Evolutionary conservation across 2,113 vertebrate species (phyloP).

Genomic region (Aptenodytes forsteri): DNA sequence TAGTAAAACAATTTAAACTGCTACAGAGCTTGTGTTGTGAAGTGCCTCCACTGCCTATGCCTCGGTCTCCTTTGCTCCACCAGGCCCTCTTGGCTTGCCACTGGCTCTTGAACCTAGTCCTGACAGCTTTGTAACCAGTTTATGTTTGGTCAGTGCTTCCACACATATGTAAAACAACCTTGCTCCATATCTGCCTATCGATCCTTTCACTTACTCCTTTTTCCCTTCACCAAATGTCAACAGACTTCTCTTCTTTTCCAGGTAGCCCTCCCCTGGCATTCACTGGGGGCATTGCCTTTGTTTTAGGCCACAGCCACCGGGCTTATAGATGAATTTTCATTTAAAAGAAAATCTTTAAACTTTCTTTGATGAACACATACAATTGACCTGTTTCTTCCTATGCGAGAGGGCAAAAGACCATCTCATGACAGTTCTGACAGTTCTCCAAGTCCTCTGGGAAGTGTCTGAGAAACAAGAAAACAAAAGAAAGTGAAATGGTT

Average conservation of each 20-base stretch:
- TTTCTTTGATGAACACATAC: neutral
- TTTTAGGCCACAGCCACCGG: neutral
- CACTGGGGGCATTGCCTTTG: neutral
- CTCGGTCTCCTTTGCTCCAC: neutral
- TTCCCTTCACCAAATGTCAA: neutral
- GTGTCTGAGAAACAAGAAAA: neutral
- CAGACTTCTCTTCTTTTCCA: neutral
- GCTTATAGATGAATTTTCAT: neutral
- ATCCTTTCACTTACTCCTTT: neutral
- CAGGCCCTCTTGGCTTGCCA: neutral
- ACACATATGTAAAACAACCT: accelerated
- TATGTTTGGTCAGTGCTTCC: neutral
- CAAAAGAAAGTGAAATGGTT: neutral
- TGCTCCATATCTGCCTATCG: accelerated
- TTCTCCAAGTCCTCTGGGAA: neutral
- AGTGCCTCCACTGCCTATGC: neutral
- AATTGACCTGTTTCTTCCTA: neutral
- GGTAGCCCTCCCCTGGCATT: neutral
- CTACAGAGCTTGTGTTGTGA: neutral
- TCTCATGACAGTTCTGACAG: neutral
- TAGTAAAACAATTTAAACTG: neutral
- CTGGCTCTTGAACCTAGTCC: neutral
- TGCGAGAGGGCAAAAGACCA: neutral
- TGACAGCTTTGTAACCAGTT: neutral
- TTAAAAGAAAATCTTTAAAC: neutral